phyloP scores from a whole-genome alignment of 2,113 vertebrate genomes.

The Coryphaenoides rupestris region DNA sequence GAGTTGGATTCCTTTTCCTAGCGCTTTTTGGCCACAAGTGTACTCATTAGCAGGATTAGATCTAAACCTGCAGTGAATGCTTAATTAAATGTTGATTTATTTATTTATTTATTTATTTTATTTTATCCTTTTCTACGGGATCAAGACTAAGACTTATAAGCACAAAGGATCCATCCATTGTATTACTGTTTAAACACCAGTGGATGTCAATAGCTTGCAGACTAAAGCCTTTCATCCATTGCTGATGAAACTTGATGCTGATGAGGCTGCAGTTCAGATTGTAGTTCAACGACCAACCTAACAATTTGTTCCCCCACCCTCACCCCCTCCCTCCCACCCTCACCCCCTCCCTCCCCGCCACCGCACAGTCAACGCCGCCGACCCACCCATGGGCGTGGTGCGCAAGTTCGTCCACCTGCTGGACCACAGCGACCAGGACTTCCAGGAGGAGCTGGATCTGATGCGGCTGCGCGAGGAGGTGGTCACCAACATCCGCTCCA shows the following conservation, averaged over 20 bases:
- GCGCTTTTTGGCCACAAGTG: not conserved
- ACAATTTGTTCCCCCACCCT: not conserved
- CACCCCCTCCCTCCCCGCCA: not conserved
- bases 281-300: too few relatives aligned
- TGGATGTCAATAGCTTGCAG: too few relatives aligned
- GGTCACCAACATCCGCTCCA: constrained; percentile 93
- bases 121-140: too few relatives aligned
- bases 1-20: constrained; percentile 62
- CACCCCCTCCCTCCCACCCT: too few relatives aligned
- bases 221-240: too few relatives aligned
- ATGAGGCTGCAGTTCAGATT: not conserved
- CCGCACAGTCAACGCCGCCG: constrained; percentile 75
- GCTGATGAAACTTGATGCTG: too few relatives aligned
- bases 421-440: constrained; percentile 97
- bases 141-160: too few relatives aligned
- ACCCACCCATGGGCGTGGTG: constrained; percentile 93
- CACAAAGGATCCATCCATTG: too few relatives aligned
- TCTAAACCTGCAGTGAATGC: too few relatives aligned
- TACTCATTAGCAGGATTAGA: not conserved
- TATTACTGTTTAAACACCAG: too few relatives aligned
- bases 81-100: too few relatives aligned
- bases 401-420: constrained; percentile 97
- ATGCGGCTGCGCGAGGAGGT: constrained; percentile 95
- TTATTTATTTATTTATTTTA: too few relatives aligned
- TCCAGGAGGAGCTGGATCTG: constrained; percentile 94